Base-by-base conservation (phyloP, 2,113 vertebrate genomes). In the Pseudorhombus dupliciocellatus region DNA sequence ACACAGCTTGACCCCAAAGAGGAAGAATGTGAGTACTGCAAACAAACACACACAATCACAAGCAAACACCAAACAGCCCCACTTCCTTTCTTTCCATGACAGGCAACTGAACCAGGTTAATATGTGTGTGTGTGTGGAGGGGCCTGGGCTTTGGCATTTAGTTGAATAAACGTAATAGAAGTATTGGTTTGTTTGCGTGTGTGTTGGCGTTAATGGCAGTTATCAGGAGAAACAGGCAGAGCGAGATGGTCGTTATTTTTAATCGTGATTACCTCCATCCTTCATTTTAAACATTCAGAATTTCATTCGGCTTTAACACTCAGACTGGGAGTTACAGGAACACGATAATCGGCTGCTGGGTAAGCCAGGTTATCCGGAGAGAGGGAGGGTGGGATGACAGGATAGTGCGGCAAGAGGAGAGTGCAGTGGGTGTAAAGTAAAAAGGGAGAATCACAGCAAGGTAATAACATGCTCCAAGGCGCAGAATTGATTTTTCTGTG, bases 1-100 rank as follows among this genome's bases (percentile, higher is more conserved):
- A 99, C 98, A 28, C 98, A 99, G 73, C 95, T 99, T 5, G 98
- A 99, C 89, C 97, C 98, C 82, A 99, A 98, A 92, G 97, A 99
- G 88, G 98, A 99, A 80, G 97, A 99, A 88, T 67, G 98, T 99
- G 93, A 98, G 97, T 96, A 26, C 3, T 48, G 10, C 20, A 64
- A 26, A 57, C 24, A 31, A 68, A 75, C 57, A 51, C 66, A 66
- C 28, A 34, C 74, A 34, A 24, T 51, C 62, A 30, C 58, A n/a
- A 22, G 24, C 24, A 63, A 5, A 9, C 7, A 26, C 24, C 21
- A 30, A 21, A 20, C 34, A 37, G 34, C 34, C 34, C 16, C 16
- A 20, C 18, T 56, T 56, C 14, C 22, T 24, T 14, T 53, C 21
- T 0, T 46, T 46, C 16, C 42, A n/a, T n/a, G n/a, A n/a, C n/a